Conservation (phyloP, 2,113 vertebrate species). For the Apodemus speciosus region DNA sequence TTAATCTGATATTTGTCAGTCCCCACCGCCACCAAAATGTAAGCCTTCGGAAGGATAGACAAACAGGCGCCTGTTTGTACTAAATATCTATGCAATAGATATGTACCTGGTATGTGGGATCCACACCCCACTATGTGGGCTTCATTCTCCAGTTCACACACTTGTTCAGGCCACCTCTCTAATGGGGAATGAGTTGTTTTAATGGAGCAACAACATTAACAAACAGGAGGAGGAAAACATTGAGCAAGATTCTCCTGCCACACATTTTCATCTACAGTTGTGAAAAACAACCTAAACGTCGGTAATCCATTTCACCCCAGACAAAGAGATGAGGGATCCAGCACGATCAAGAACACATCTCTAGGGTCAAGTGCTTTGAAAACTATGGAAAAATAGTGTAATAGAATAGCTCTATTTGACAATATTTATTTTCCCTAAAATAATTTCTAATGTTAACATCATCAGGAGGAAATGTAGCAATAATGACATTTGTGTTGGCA, state of each 20-base stretch:
- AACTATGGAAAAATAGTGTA: conserved; percentile 21
- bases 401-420: neutral
- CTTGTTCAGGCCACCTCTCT: neutral
- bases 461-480: conserved; percentile 25
- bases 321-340: neutral
- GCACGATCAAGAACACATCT: neutral
- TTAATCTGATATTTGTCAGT: conserved; percentile 22
- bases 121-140: neutral
- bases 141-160: neutral
- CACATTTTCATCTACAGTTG: neutral
- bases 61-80: neutral
- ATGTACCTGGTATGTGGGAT: neutral
- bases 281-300: conserved; percentile 13
- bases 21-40: neutral
- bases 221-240: neutral
- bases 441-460: neutral
- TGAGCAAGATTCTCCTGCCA: neutral
- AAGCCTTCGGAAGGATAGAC: neutral
- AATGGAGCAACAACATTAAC: neutral
- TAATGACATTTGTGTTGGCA: neutral
- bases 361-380: neutral
- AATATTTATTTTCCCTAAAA: neutral
- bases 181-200: neutral
- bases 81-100: neutral
- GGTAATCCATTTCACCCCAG: neutral